phyloP scores from a whole-genome alignment of 2,888 invertebrate genomes.

The Pyrrhia umbra region DNA sequence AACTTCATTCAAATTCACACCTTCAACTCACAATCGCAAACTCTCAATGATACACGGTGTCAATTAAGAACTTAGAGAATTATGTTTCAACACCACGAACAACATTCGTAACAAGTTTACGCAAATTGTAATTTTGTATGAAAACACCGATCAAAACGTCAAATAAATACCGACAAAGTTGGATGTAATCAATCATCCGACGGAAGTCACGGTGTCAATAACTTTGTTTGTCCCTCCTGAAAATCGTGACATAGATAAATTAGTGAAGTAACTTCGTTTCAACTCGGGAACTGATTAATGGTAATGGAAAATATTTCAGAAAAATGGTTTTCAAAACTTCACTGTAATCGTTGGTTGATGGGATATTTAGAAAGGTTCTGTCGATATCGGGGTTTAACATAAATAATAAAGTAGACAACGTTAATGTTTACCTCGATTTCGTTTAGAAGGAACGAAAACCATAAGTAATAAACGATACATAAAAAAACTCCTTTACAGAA shows the following conservation, averaged over 20 bases:
- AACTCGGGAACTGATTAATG: slow-evolving; percentile 59
- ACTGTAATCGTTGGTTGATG: slow-evolving; percentile 24
- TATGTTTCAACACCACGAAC: slow-evolving; percentile 25
- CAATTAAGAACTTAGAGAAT: slow-evolving; percentile 31
- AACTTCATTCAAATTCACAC: not conserved
- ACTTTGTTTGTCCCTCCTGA: slow-evolving; percentile 65
- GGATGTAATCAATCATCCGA: slow-evolving; percentile 61
- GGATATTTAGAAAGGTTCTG: slow-evolving; percentile 18
- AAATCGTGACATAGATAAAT: slow-evolving; percentile 66
- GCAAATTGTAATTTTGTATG: slow-evolving; percentile 63
- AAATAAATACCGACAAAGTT: slow-evolving; percentile 59
- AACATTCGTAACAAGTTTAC: slow-evolving; percentile 41
- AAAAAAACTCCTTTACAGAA: too few species aligned
- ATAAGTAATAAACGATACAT: not conserved
- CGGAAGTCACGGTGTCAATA: slow-evolving; percentile 66
- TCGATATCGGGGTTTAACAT: slow-evolving; percentile 9
- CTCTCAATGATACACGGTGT: slow-evolving; percentile 5
- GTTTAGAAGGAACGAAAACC: not conserved
- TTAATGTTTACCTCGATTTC: slow-evolving; percentile 6
- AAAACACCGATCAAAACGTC: slow-evolving; percentile 60
- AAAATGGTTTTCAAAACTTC: slow-evolving; percentile 35
- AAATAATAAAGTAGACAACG: slow-evolving; percentile 1
- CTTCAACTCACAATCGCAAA: not conserved
- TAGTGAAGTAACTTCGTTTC: slow-evolving; percentile 62
- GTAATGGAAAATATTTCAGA: slow-evolving; percentile 47